A percentile compares a stretch with the other conserved stretches of the same genome.
These are phyloP conservation scores for Syncerus caffer DNA, from an alignment of 2,797 vertebrate genomes.

Conservation along the genomic window DNA sequence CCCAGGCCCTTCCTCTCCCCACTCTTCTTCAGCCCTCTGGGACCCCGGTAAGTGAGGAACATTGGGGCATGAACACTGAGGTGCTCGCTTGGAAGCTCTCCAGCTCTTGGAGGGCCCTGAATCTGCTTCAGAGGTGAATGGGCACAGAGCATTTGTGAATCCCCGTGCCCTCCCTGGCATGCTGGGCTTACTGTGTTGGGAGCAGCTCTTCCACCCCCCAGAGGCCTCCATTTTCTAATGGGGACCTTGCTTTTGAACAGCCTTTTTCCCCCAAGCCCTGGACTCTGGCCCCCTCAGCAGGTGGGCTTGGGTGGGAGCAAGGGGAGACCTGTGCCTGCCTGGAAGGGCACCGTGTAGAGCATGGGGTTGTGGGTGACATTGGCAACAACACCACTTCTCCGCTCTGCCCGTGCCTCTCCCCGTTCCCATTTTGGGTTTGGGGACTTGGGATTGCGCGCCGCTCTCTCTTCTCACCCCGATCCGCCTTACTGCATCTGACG, in stretches of 20 bases:
- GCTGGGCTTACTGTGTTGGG: conserved; percentile 9
- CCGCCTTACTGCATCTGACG: conserved; percentile 77
- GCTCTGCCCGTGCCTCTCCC: conserved; percentile 58
- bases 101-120: neutral
- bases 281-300: conserved; percentile 42
- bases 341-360: conserved; percentile 43
- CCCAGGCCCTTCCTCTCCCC: conserved; percentile 17
- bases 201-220: neutral
- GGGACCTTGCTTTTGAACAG: conserved; percentile 38
- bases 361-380: conserved; percentile 65
- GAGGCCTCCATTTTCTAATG: neutral
- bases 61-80: neutral
- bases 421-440: conserved; percentile 67
- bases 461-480: conserved; percentile 77
- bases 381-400: conserved; percentile 63
- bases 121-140: neutral
- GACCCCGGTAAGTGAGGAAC: conserved; percentile 72
- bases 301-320: conserved; percentile 68
- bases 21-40: neutral
- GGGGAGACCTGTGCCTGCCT: conserved; percentile 41
- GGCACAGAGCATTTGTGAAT: neutral
- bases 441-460: conserved; percentile 70
- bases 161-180: conserved; percentile 8
- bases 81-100: conserved; percentile 26
- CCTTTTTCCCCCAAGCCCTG: conserved; percentile 36